Evolutionary conservation across 2,888 invertebrate genomes (phyloP).

Genomic region (Conomelus anceps): DNA sequence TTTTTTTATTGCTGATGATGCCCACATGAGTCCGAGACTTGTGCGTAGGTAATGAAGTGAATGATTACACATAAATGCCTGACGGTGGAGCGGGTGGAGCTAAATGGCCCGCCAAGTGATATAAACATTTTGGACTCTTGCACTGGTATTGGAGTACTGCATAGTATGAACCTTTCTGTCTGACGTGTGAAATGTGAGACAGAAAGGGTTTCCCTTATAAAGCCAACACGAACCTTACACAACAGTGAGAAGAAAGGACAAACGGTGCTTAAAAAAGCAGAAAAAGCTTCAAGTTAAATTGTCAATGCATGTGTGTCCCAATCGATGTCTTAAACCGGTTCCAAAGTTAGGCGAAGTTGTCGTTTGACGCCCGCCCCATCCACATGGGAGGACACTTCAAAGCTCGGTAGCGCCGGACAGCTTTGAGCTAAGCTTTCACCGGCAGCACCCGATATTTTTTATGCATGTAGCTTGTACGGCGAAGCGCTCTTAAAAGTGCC

Average conservation of each 20-base stretch:
- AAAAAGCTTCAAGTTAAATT: not conserved
- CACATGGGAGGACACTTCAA: not conserved
- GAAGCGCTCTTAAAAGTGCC: not conserved
- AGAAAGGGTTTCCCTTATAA: not conserved
- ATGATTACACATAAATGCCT: too few relatives aligned
- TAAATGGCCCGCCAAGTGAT: too few relatives aligned
- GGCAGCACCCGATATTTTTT: not conserved
- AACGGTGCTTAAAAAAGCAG: not conserved
- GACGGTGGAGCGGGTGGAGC: too few relatives aligned
- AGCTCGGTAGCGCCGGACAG: not conserved
- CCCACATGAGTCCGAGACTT: too few relatives aligned
- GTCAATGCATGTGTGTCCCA: not conserved
- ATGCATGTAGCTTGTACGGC: not conserved
- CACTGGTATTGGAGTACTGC: not conserved
- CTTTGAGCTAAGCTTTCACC: not conserved
- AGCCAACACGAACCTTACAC: not conserved
- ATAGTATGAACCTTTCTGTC: not conserved
- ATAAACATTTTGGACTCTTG: not conserved
- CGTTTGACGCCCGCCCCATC: not conserved
- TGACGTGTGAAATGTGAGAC: not conserved
- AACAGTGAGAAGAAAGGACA: not conserved
- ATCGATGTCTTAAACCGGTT: not conserved
- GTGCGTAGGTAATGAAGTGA: too few relatives aligned
- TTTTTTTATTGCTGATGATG: too few relatives aligned
- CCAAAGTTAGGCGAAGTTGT: not conserved